Evolutionary conservation across 2,113 vertebrate species (phyloP).

Genomic region (Neotragus moschatus): DNA sequence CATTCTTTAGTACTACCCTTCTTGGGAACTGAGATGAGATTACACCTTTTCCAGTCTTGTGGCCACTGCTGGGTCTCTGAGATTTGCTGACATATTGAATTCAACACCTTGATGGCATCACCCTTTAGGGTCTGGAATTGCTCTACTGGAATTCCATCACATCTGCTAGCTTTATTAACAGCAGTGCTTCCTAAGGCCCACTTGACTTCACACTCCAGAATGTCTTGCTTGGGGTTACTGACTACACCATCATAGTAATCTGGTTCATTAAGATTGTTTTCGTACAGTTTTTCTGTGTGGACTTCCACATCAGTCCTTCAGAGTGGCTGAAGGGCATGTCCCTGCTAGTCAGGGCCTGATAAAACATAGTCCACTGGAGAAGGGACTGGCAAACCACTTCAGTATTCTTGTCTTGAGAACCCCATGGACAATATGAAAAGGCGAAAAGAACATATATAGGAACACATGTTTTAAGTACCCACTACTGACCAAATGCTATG

Average conservation of each 20-base stretch:
- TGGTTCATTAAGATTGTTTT: neutral
- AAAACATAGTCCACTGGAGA: neutral
- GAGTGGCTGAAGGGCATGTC: neutral
- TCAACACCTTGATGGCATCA: neutral
- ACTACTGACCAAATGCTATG: neutral
- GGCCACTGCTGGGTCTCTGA: neutral
- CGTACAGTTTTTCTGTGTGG: neutral
- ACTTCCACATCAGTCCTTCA: neutral
- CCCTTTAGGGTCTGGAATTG: too few relatives aligned
- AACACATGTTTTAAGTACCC: neutral
- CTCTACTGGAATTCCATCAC: too few relatives aligned
- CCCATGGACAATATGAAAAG: neutral
- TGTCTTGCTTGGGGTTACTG: too few relatives aligned
- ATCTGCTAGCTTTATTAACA: too few relatives aligned
- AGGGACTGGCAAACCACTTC: neutral
- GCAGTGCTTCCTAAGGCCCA: too few relatives aligned
- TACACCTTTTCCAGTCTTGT: neutral
- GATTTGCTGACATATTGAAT: neutral
- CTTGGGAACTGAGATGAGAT: neutral
- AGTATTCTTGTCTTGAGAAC: neutral
- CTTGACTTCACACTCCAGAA: too few relatives aligned
- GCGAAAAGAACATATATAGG: neutral
- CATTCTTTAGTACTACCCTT: neutral
- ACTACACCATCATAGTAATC: too few relatives aligned
- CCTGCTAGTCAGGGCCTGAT: neutral